A percentile compares a stretch with the other conserved stretches of the same genome.
phyloP scores from a whole-genome alignment of 2,113 vertebrate species.

The Balaeniceps rex region DNA sequence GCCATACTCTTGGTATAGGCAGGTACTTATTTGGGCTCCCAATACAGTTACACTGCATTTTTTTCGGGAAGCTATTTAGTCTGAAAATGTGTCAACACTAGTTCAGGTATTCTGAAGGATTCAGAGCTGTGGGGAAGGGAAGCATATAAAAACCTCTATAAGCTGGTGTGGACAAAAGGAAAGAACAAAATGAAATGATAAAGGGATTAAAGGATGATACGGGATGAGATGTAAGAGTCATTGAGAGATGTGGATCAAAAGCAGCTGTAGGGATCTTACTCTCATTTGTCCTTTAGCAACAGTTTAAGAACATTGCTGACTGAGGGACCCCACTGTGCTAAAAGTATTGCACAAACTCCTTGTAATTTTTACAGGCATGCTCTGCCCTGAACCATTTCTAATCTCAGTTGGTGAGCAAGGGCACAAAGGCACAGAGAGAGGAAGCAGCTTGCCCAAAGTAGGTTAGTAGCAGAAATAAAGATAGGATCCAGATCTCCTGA shows the following conservation, averaged over 20 bases:
- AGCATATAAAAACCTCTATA: background rate
- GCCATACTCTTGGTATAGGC: background rate
- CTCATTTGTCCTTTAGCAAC: constrained; percentile 20
- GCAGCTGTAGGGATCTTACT: background rate
- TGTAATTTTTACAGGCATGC: constrained; percentile 25
- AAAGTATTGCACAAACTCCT: constrained; percentile 17
- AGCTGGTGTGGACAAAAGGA: background rate
- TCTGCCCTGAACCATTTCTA: background rate
- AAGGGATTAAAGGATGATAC: background rate
- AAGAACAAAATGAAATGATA: background rate
- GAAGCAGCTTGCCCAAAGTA: constrained; percentile 53
- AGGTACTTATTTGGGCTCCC: background rate
- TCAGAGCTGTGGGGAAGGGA: background rate
- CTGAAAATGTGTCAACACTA: background rate
- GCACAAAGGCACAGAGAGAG: constrained; percentile 31
- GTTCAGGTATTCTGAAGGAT: background rate
- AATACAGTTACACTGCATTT: background rate
- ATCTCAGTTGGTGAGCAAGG: constrained; percentile 49
- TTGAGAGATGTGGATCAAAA: background rate
- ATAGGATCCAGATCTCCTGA: constrained; percentile 32
- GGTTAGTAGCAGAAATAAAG: constrained; percentile 51
- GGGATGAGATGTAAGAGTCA: background rate
- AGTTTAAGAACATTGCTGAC: background rate
- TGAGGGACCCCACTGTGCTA: background rate
- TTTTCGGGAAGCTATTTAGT: background rate